Evolutionary conservation across 2,888 invertebrate genomes (phyloP).

Genomic region (Steinernema carpocapsae): DNA sequence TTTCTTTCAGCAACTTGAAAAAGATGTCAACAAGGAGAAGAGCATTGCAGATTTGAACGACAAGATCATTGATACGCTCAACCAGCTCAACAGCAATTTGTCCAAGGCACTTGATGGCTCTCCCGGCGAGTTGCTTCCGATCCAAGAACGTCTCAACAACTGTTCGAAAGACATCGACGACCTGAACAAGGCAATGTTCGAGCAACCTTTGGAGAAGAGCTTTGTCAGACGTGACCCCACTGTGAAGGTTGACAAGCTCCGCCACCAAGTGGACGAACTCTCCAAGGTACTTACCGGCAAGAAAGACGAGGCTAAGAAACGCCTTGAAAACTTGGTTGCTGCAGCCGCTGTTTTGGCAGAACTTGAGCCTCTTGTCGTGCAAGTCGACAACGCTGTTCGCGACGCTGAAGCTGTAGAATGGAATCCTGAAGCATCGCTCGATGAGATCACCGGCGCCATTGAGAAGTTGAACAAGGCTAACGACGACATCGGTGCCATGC

Average conservation of each 20-base stretch:
- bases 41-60: not conserved
- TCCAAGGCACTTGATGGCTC: not conserved
- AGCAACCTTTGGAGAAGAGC: not conserved
- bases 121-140: not conserved
- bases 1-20: not conserved
- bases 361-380: not conserved
- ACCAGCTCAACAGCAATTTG: not conserved
- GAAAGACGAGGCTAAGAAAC: conserved; percentile 2
- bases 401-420: conserved; percentile 13
- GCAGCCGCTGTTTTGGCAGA: not conserved
- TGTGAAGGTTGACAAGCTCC: not conserved
- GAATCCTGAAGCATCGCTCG: not conserved
- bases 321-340: not conserved
- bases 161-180: not conserved
- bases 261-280: conserved; percentile 1
- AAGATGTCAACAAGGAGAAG: not conserved
- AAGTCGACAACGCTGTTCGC: not conserved
- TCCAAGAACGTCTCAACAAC: conserved; percentile 5
- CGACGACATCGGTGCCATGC: conserved; percentile 10
- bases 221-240: not conserved
- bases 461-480: not conserved
- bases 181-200: not conserved
- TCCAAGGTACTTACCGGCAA: not conserved
- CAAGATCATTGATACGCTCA: not conserved
- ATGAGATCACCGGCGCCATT: not conserved